Evolutionary conservation across 2,797 vertebrate genomes (phyloP).

Genomic region (Arnoldichthys spilopterus): DNA sequence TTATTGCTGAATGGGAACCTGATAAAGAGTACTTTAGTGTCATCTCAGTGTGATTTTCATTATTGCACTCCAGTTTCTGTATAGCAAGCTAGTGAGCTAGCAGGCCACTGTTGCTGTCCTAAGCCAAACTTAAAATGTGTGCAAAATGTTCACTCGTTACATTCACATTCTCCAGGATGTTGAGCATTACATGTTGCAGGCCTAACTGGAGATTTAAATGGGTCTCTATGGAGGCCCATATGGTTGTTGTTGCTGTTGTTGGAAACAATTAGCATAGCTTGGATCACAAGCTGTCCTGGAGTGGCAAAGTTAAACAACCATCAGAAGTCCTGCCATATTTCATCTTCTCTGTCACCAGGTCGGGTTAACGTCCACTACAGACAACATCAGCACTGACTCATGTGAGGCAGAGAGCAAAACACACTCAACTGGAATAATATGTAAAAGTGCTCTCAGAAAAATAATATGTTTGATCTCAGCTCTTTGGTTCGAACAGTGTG

Average conservation of each 20-base stretch:
- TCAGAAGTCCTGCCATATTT: conserved; percentile 41
- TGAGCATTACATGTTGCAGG: conserved; percentile 24
- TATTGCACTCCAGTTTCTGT: conserved; percentile 36
- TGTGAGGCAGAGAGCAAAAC: conserved; percentile 56
- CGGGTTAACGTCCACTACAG: not conserved
- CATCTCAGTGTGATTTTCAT: conserved; percentile 43
- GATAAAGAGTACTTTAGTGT: conserved; percentile 4
- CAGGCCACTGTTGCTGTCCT: conserved; percentile 32
- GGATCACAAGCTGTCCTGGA: conserved; percentile 25
- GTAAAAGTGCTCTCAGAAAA: conserved; percentile 45
- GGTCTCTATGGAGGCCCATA: conserved; percentile 29
- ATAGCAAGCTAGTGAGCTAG: conserved; percentile 13
- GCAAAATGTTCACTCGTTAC: conserved; percentile 28
- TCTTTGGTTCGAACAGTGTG: conserved; percentile 47
- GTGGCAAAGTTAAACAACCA: conserved; percentile 35
- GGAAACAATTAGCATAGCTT: conserved; percentile 10
- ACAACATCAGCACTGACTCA: conserved; percentile 30
- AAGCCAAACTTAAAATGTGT: conserved; percentile 29
- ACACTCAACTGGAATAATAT: conserved; percentile 73
- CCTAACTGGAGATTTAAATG: conserved; percentile 27
- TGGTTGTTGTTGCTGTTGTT: conserved; percentile 24
- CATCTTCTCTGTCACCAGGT: conserved; percentile 29
- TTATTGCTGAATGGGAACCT: conserved; percentile 27
- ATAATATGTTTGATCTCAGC: conserved; percentile 42
- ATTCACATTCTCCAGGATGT: conserved; percentile 28